phyloP scores from a whole-genome alignment of 2,888 invertebrate genomes.

The Drosophila macrospina region DNA sequence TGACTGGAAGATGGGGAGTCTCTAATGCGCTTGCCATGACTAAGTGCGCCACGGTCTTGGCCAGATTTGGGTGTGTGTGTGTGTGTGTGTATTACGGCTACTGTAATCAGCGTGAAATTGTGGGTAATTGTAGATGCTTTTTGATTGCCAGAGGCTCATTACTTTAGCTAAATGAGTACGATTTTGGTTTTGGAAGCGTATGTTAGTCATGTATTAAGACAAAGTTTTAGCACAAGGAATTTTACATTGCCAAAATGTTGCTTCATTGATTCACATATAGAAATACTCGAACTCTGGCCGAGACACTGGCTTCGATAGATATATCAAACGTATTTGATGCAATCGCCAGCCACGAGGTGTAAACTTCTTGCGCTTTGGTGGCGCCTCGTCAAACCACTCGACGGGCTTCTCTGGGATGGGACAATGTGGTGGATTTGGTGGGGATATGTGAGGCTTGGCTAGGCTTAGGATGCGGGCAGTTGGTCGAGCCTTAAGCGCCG shows the following conservation, averaged over 20 bases:
- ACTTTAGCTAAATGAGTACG: background rate
- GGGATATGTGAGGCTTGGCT: conserved; percentile 66
- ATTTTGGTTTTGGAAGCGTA: background rate
- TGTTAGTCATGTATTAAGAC: conserved; percentile 3
- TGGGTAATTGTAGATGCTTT: conserved; percentile 19
- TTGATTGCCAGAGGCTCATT: background rate
- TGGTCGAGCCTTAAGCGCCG: conserved; percentile 70
- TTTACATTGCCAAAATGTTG: conserved; percentile 9
- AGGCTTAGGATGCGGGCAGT: conserved; percentile 68
- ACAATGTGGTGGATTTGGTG: conserved; percentile 78
- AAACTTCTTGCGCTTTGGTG: conserved; percentile 73
- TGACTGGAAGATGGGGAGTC: conserved; percentile 32
- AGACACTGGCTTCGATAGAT: conserved; percentile 72
- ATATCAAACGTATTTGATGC: conserved; percentile 77
- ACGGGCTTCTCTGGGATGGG: conserved; percentile 60
- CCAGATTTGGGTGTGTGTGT: conserved; percentile 24
- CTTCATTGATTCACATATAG: conserved; percentile 53
- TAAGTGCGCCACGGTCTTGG: conserved; percentile 57
- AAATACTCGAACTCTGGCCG: conserved; percentile 70
- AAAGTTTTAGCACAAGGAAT: conserved; percentile 23
- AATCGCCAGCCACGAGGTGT: conserved; percentile 74
- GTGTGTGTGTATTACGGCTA: conserved; percentile 21
- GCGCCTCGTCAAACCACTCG: conserved; percentile 42
- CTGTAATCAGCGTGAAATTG: conserved; percentile 60
- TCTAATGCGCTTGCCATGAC: conserved; percentile 65